Evolutionary conservation across 2,888 invertebrate species (phyloP).

Genomic region (Chrysomela aeneicollis): DNA sequence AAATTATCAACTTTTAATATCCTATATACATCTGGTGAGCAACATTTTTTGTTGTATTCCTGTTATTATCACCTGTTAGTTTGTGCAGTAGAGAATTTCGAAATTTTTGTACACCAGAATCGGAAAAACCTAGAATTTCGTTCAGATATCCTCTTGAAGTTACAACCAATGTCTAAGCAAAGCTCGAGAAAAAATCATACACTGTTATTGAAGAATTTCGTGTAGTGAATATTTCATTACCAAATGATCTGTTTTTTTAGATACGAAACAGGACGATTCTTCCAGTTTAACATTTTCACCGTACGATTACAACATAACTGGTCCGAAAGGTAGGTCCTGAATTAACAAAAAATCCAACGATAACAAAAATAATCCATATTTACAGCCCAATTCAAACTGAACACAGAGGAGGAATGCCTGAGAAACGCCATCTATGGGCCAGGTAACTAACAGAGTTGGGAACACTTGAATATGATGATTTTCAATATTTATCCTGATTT

Average conservation of each 20-base stretch:
- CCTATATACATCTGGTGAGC: too few relatives aligned
- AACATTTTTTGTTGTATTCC: too few relatives aligned
- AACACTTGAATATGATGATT: too few relatives aligned
- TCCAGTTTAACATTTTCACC: conserved; percentile 40
- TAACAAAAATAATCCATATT: conserved; percentile 10
- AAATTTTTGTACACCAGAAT: too few relatives aligned
- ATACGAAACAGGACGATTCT: conserved; percentile 16
- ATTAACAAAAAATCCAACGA: background rate
- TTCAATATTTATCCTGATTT: too few relatives aligned
- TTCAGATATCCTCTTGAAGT: too few relatives aligned
- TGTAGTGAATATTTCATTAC: too few relatives aligned
- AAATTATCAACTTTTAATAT: background rate
- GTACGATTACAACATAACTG: conserved; percentile 50
- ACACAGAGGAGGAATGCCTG: conserved; percentile 44
- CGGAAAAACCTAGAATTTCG: too few relatives aligned
- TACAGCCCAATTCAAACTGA: conserved; percentile 48
- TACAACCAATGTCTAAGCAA: too few relatives aligned
- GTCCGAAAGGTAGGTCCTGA: conserved; percentile 45
- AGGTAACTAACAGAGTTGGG: conserved; percentile 41
- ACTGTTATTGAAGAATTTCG: too few relatives aligned
- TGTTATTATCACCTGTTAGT: too few relatives aligned
- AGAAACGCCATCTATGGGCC: conserved; percentile 40
- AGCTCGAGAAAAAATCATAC: background rate
- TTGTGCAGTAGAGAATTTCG: too few relatives aligned
- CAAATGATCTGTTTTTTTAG: conserved; percentile 14